Evolutionary conservation across 2,113 vertebrate species (phyloP).

Genomic region (Microtus richardsoni): DNA sequence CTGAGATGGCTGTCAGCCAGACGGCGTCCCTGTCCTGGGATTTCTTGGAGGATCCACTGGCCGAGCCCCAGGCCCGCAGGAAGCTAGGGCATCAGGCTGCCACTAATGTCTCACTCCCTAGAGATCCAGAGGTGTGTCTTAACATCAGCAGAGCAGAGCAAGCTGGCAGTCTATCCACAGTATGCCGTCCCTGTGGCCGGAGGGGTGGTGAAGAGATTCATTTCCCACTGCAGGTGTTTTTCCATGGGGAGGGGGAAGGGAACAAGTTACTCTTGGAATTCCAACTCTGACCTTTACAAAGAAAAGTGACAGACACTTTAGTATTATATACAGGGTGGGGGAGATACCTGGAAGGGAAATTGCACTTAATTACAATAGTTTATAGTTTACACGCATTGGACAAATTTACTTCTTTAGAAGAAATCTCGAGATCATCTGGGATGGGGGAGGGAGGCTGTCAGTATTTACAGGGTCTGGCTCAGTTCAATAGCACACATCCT

Average conservation of each 20-base stretch:
- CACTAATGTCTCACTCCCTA: neutral
- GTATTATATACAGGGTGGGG: constrained; percentile 85
- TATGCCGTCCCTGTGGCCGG: neutral
- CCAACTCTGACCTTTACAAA: constrained; percentile 83
- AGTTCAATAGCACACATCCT: constrained; percentile 83
- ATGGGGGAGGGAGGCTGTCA: constrained; percentile 64
- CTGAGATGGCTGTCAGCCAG: constrained; percentile 62
- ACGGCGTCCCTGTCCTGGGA: constrained; percentile 17
- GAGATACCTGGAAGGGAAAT: constrained; percentile 72
- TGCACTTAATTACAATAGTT: constrained; percentile 90
- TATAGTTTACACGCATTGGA: constrained; percentile 89
- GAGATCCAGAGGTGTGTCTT: constrained; percentile 43
- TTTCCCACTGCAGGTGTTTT: constrained; percentile 14
- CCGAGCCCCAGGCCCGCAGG: neutral
- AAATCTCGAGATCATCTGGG: constrained; percentile 82
- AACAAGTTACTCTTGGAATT: constrained; percentile 52
- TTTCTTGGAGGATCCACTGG: neutral
- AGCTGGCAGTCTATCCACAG: constrained; percentile 49
- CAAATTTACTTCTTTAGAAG: constrained; percentile 88
- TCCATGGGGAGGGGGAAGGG: neutral
- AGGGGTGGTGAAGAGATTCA: neutral
- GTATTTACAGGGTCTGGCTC: constrained; percentile 89
- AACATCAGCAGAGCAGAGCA: neutral
- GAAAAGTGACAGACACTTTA: constrained; percentile 67
- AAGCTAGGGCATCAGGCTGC: constrained; percentile 20